Evolutionary conservation across 2,113 vertebrate genomes (phyloP).

Genomic region (Gallinago jamesoni): DNA sequence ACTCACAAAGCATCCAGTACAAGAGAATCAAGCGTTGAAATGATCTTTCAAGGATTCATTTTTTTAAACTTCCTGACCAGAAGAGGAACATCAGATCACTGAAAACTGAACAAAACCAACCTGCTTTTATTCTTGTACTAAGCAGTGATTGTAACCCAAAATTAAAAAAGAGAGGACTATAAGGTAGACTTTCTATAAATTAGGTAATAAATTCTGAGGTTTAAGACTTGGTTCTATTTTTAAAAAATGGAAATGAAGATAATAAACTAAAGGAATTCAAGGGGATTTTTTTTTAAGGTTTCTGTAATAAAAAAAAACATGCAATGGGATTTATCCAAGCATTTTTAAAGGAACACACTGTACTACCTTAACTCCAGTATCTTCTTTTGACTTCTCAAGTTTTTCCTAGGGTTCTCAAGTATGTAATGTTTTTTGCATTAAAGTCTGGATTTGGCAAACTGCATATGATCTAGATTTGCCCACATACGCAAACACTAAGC

Average conservation of each 20-base stretch:
- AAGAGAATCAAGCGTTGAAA: not conserved
- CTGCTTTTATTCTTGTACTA: not conserved
- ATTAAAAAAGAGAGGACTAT: not conserved
- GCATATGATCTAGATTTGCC: not conserved
- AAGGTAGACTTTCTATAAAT: not conserved
- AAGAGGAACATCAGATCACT: not conserved
- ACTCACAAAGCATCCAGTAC: not conserved
- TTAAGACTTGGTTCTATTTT: not conserved
- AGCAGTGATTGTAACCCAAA: not conserved
- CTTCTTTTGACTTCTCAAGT: not conserved
- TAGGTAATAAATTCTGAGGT: not conserved
- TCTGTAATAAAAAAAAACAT: not conserved
- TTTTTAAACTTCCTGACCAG: not conserved
- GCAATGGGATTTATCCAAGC: not conserved
- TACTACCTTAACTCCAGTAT: not conserved
- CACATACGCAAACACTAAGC: not conserved
- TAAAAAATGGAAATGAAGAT: not conserved
- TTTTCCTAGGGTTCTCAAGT: not conserved
- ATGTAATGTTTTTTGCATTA: not conserved
- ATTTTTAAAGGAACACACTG: not conserved
- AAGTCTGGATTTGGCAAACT: not conserved
- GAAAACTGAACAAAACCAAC: not conserved
- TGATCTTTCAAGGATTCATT: not conserved
- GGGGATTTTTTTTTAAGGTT: not conserved
- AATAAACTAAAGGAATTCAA: not conserved